Percentiles rank a stretch among this genome's conserved stretches.
Conservation (phyloP, 2,888 invertebrate genomes). For the Catocala nupta region DNA sequence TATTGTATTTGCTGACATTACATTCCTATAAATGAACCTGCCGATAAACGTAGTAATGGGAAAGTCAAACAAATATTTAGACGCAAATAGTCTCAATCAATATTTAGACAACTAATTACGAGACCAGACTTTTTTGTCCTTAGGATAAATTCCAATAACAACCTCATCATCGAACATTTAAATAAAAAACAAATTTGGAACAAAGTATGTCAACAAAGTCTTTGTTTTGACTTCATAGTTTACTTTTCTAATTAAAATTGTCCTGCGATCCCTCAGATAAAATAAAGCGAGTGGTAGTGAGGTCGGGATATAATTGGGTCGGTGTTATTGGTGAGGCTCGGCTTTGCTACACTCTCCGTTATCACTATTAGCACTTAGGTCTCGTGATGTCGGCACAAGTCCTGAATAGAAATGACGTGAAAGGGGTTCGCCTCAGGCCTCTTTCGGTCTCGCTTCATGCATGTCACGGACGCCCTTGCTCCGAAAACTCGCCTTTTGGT, state of each 20-base stretch:
- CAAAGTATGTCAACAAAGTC: conserved; percentile 13
- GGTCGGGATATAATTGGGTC: conserved; percentile 59
- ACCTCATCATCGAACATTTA: conserved; percentile 11
- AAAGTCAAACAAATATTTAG: too few relatives aligned
- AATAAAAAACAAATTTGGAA: conserved; percentile 12
- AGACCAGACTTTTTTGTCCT: not conserved
- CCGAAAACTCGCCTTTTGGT: conserved; percentile 63
- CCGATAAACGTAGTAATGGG: too few relatives aligned
- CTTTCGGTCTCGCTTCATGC: conserved; percentile 60
- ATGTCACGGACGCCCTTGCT: conserved; percentile 67
- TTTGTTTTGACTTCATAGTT: conserved; percentile 23
- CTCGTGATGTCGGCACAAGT: conserved; percentile 57
- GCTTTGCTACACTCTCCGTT: conserved; percentile 60
- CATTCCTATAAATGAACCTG: too few relatives aligned
- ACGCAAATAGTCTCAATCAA: not conserved
- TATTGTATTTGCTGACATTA: too few relatives aligned
- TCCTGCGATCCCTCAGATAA: conserved; percentile 25
- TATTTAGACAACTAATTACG: not conserved
- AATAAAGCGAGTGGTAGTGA: conserved; percentile 43
- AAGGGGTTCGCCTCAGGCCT: conserved; percentile 59
- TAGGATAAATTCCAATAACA: conserved; percentile 9
- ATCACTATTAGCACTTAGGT: conserved; percentile 78
- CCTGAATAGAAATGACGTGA: conserved; percentile 77
- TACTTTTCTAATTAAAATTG: conserved; percentile 42
- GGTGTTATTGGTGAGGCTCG: conserved; percentile 56